Evolutionary conservation across 2,888 invertebrate species (phyloP), one percentile per base, ranked within the genome.

Genomic region (Harpagoxenus sublaevis): DNA sequence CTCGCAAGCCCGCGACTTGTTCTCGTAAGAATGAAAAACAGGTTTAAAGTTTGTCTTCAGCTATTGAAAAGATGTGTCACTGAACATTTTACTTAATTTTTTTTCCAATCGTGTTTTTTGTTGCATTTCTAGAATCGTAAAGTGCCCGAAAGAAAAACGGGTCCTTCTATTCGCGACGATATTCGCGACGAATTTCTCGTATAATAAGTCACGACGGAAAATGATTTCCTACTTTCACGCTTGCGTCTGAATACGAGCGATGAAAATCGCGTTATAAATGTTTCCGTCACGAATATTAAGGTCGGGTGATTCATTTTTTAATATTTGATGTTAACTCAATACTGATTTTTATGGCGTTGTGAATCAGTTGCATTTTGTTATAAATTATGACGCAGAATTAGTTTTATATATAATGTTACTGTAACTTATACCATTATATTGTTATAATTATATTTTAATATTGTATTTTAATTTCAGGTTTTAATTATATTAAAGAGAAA

Each of bases 21-120:
- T 77, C 57, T 74, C 70, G 35, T 65, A 70, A 85, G 66, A 74
- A 83, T 82, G 48, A 70, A 78, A 48, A 39, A 28, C 68, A 63
- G 35, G n/a, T 51, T 65, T 28, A 63, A 83, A 66, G 35, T 63
- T 75, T 48, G 60, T 66, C 57, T 51, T 71, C 18, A 65, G 31
- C 53, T 71, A 39, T 55, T 23, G 78, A 45, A 68, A 55, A 68
- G 28, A 18, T 12, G 51, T 55, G 70, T 70, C 23, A 39, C 45
- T 31, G 35, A 31, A 45, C n/a, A 57, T 45, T 57, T 78, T 78
- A 66, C 15, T 68, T 55, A 42, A 28, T 66, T 66, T 53, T 53
- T 53, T 63, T n/a, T 28, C 28, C 15, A 18, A 2, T 51, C 15
- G 15, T 42, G 39, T 39, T 18, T 65, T 55, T 5, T 55, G 39